Percentiles rank a stretch among this genome's conserved stretches.
Evolutionary conservation across 2,888 invertebrate species (phyloP).

Genomic region (Brachypalpus laphriformis): DNA sequence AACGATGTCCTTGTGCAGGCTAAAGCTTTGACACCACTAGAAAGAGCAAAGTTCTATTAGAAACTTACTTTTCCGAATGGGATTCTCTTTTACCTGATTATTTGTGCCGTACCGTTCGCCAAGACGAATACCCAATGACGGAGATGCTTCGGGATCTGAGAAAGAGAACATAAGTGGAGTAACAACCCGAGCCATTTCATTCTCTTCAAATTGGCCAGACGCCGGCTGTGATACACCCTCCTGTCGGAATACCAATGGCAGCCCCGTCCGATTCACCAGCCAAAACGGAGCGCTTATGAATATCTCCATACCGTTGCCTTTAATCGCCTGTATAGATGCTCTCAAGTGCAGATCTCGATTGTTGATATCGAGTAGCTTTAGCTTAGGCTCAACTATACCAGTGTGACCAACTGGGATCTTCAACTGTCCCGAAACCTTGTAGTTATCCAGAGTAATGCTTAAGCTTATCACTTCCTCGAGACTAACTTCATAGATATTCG

Average conservation of each 20-base stretch:
- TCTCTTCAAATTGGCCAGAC: conserved; percentile 96
- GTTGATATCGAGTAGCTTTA: conserved; percentile 89
- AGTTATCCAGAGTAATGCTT: conserved; percentile 92
- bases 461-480: conserved; percentile 87
- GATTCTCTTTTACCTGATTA: conserved; percentile 83
- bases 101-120: conserved; percentile 86
- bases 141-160: conserved; percentile 93
- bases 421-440: conserved; percentile 88
- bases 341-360: conserved; percentile 90
- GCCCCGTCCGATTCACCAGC: conserved; percentile 97
- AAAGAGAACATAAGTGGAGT: conserved; percentile 97
- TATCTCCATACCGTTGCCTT: conserved; percentile 87
- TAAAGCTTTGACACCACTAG: conserved; percentile 94
- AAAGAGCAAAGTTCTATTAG: neutral
- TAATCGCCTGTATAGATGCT: conserved; percentile 86
- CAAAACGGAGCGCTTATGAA: conserved; percentile 94
- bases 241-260: conserved; percentile 97
- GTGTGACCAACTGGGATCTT: conserved; percentile 83
- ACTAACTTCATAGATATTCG: conserved; percentile 84
- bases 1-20: conserved; percentile 90
- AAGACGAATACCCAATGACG: conserved; percentile 90
- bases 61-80: neutral
- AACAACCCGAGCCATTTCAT: conserved; percentile 96
- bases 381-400: conserved; percentile 86
- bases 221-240: conserved; percentile 90